phyloP scores from a whole-genome alignment of 2,888 invertebrate species.

The Lasioglossum oenotherae region DNA sequence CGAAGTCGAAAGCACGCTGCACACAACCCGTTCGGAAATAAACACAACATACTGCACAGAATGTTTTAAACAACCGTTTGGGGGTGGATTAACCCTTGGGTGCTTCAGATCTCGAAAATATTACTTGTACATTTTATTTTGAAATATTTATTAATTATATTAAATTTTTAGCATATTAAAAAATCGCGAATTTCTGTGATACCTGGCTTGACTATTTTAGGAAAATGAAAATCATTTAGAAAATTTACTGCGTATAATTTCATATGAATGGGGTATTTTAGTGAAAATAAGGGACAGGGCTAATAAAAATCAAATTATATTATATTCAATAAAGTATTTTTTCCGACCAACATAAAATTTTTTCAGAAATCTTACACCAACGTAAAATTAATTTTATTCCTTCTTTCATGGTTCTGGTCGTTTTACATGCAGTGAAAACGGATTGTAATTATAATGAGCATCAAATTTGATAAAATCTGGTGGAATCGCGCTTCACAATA shows the following conservation, averaged over 20 bases:
- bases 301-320: no score
- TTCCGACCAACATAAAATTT: no score
- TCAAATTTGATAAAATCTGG: neutral
- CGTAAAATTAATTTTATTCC: neutral
- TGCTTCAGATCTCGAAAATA: neutral
- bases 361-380: no score
- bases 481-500: neutral
- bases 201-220: neutral
- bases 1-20: conserved; percentile 14
- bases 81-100: no score
- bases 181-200: neutral
- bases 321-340: neutral
- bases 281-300: no score
- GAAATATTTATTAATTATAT: neutral
- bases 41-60: neutral
- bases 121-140: neutral
- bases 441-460: neutral
- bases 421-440: neutral
- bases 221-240: no score
- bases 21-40: neutral
- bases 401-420: neutral
- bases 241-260: neutral
- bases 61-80: neutral
- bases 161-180: neutral
- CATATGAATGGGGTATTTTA: no score